Conservation (phyloP, 2,113 vertebrate species). For the Neolamprologus brichardi region DNA sequence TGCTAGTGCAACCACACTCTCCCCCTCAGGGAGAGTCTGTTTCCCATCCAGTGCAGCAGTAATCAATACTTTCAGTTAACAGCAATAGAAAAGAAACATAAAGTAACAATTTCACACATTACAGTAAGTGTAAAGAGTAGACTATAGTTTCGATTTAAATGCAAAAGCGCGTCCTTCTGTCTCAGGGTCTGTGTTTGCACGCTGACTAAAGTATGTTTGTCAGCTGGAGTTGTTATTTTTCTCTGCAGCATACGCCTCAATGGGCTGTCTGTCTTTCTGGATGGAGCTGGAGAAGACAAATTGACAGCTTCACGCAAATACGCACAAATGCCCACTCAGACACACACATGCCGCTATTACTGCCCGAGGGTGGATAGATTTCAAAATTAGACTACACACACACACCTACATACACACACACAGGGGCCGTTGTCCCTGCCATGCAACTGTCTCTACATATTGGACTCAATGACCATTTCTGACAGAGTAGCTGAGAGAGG, state of each 20-base stretch:
- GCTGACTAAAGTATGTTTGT: constrained; percentile 67
- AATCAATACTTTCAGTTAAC: constrained; percentile 44
- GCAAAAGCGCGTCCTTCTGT: constrained; percentile 24
- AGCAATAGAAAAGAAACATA: neutral
- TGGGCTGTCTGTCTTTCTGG: constrained; percentile 66
- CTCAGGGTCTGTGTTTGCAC: constrained; percentile 30
- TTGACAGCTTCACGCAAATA: constrained; percentile 53
- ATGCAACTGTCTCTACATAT: constrained; percentile 6
- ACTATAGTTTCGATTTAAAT: constrained; percentile 45
- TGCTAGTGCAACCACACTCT: neutral
- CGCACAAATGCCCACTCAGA: neutral
- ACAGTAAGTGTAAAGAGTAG: constrained; percentile 14
- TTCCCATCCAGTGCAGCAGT: constrained; percentile 6
- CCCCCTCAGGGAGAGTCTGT: neutral
- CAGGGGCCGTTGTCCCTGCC: neutral
- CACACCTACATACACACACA: neutral
- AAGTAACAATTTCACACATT: constrained; percentile 21
- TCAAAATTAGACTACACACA: neutral
- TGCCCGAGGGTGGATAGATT: neutral
- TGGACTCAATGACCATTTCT: constrained; percentile 31
- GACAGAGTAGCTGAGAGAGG: constrained; percentile 19
- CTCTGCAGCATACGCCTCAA: constrained; percentile 64
- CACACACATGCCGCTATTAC: neutral
- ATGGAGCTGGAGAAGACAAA: constrained; percentile 61
- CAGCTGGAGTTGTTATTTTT: constrained; percentile 66